Base-by-base conservation (phyloP, 2,113 vertebrate genomes). In the Oenanthe oenanthe region DNA sequence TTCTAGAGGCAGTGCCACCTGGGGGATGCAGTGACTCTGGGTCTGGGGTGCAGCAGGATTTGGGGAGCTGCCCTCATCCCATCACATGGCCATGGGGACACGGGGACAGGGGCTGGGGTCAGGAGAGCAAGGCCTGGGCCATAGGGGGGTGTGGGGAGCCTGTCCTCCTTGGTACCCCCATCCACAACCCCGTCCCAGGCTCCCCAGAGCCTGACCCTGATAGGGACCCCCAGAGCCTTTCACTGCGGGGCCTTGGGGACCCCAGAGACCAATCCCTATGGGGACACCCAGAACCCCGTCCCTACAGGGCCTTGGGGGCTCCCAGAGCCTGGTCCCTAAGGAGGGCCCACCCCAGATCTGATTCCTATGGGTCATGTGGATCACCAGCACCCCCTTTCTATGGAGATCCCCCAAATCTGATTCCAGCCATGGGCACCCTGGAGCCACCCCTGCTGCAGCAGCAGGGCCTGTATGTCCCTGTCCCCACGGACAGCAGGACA, bases 31-130 rank as follows among this genome's bases (percentile, higher is more conserved):
- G 66, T 36, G 43, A 38, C 10, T 17, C 12, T 48, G 61, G 25
- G 17, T 22, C 16, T 3, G 19, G 51, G 42, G 51, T 31, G 42
- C 36, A 47, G 68, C 26, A 57, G 25, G 83, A 84, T 66, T 25
- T 11, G 47, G 12, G 50, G 62, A 22, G 31, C 81, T 50, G 60
- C 8, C 43, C 61, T 40, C 40, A 25, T 25, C 29, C 65, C 3
- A 2, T 18, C 65, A 17, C 48, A 28, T 2, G 10, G 47, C 60
- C 12, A 21, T 1, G 15, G 48, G 26, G 61, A 74, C 74, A 32
- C 0, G 0, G 56, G 50, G 65, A 40, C 47, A 68, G 71, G 20
- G 34, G 15, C 7, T 0, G 0, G 57, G 51, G 60, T n/a, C 48
- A 63, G 71, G 40, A 75, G 36, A 71, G 51, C 0, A 2, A 62